Evolutionary conservation across 2,797 vertebrate species (phyloP).

Genomic region (Lutjanus campechanus): DNA sequence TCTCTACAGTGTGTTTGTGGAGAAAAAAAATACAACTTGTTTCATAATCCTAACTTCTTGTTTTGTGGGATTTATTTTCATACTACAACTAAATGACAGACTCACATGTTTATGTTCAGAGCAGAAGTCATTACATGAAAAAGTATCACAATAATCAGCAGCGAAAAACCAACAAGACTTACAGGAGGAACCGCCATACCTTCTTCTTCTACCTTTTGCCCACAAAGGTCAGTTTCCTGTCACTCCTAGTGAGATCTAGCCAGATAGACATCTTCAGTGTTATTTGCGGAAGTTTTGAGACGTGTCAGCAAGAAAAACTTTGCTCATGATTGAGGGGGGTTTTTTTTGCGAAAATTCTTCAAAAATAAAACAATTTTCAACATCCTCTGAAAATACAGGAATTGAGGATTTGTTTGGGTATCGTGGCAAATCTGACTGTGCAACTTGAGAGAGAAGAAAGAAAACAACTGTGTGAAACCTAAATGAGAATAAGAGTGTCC

Average conservation of each 20-base stretch:
- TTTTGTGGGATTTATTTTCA: slow-evolving; percentile 38
- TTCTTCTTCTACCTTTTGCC: background rate
- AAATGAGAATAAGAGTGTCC: background rate
- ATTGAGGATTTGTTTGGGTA: background rate
- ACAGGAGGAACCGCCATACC: slow-evolving; percentile 5
- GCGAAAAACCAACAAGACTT: slow-evolving; percentile 25
- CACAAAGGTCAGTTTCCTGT: background rate
- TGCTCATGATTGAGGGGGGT: too few species aligned
- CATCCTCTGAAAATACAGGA: background rate
- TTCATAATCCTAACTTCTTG: slow-evolving; percentile 4
- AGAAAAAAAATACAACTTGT: slow-evolving; percentile 26
- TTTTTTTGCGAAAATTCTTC: background rate
- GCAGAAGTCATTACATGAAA: slow-evolving; percentile 41
- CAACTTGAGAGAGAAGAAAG: background rate
- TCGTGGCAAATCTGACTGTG: background rate
- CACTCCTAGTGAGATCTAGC: background rate
- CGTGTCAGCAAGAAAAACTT: background rate
- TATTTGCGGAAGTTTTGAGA: background rate
- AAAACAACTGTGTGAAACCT: background rate
- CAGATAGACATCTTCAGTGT: background rate
- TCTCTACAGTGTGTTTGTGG: slow-evolving; percentile 5
- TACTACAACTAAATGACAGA: slow-evolving; percentile 53
- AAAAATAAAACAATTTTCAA: slow-evolving; percentile 7
- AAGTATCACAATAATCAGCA: slow-evolving; percentile 36
- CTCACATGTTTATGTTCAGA: background rate